Evolutionary conservation across 2,113 vertebrate species (phyloP).

Genomic region (Corythornis vintsioides): DNA sequence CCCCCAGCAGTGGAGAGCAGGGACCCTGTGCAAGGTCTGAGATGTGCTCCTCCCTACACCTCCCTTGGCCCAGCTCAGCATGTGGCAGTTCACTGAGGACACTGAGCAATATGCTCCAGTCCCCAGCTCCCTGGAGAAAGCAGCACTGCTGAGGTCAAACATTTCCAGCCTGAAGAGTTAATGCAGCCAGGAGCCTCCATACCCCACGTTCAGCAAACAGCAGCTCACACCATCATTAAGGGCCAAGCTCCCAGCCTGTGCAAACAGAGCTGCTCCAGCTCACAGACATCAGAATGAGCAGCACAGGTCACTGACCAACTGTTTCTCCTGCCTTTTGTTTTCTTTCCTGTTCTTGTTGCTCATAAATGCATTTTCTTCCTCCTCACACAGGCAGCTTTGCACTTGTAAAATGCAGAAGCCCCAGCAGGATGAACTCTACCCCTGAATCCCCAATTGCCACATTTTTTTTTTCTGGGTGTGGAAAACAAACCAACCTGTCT

Average conservation of each 20-base stretch:
- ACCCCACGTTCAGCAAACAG: fast-evolving
- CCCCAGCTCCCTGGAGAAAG: not conserved
- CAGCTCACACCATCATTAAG: too few species aligned
- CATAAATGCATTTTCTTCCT: not conserved
- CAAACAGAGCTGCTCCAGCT: not conserved
- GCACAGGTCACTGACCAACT: not conserved
- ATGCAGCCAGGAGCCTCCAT: not conserved
- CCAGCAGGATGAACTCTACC: not conserved
- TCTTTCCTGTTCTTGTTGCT: not conserved
- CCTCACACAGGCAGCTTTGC: not conserved
- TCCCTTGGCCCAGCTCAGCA: not conserved
- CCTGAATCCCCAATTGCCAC: not conserved
- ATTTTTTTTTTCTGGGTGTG: too few species aligned
- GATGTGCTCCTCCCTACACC: not conserved
- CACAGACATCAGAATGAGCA: fast-evolving
- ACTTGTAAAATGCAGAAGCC: not conserved
- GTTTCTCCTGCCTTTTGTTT: not conserved
- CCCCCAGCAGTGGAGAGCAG: not conserved
- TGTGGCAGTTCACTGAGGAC: not conserved
- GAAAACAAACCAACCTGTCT: not conserved
- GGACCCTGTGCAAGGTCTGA: fast-evolving
- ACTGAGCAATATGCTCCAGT: fast-evolving
- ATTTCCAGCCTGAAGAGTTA: not conserved
- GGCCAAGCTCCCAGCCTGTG: not conserved
- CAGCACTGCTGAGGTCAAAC: not conserved